phyloP scores from a whole-genome alignment of 2,113 vertebrate genomes.

The Onychostoma macrolepis region DNA sequence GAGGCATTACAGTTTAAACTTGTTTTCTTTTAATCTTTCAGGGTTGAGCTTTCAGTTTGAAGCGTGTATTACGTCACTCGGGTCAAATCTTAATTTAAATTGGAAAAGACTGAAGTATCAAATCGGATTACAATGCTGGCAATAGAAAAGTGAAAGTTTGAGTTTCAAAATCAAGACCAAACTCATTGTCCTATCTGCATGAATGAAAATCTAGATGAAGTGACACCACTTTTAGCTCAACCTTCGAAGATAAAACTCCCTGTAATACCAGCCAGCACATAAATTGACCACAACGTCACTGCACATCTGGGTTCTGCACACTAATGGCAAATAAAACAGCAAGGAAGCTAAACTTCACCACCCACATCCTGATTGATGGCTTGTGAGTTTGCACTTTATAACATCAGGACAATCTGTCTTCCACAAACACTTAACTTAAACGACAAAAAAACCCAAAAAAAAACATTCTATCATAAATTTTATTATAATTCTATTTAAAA shows the following conservation, averaged over 20 bases:
- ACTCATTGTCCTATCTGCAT: neutral
- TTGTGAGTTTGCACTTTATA: neutral
- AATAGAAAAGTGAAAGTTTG: neutral
- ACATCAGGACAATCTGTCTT: conserved; percentile 13
- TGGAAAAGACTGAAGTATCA: neutral
- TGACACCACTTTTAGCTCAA: neutral
- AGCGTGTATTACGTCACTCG: neutral
- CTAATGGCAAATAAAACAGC: conserved; percentile 23
- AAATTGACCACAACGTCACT: neutral
- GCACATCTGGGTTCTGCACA: conserved; percentile 10
- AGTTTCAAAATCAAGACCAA: neutral
- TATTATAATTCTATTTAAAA: too few species aligned
- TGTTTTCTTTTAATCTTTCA: neutral
- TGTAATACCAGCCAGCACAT: conserved; percentile 13
- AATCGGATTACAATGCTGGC: neutral
- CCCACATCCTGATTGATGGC: conserved; percentile 13
- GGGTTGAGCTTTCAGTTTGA: neutral
- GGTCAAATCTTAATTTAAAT: neutral
- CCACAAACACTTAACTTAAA: neutral
- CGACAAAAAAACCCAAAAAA: neutral
- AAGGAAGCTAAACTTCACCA: neutral
- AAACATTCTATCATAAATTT: neutral
- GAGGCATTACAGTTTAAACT: too few species aligned
- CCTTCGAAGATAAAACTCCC: neutral
- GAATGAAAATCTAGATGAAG: neutral